Evolutionary conservation across 2,113 vertebrate genomes (phyloP), one percentile per base, ranked within the genome.

Genomic region (Recurvirostra avosetta): DNA sequence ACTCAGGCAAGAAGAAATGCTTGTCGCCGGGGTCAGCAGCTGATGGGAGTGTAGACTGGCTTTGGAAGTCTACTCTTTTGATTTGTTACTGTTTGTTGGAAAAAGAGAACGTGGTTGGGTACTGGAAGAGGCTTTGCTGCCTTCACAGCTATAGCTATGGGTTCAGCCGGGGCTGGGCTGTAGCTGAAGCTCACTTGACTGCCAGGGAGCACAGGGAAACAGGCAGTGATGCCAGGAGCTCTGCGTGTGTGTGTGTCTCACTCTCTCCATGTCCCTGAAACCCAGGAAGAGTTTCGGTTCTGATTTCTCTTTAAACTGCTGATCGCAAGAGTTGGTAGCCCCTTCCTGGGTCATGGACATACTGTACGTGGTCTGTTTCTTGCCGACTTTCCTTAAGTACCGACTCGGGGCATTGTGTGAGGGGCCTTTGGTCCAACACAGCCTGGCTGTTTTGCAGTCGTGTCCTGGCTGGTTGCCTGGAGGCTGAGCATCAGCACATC

Each of bases 1-100:
- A 67, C 82, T 79, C 26, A 0, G 63, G 68, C 59, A 90, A 63
- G 65, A 75, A 62, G 36, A 23, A 88, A 72, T 47, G 40, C 86
- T 95, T 90, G 50, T 73, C 23, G 72, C 61, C 68, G 90, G 82
- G 52, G 62, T 93, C 87, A 94, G 92, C 75, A 83, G 86, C 71
- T 47, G 62, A 55, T 71, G n/a, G 41, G 30, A 93, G 40, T 22
- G 45, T 68, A 90, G 40, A 52, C 25, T 59, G 65, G 9, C 34
- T 90, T 90, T 92, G 86, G 40, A 86, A 96, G 62, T 71, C 74
- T 87, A 30, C 50, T 90, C 30, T 68, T 49, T 59, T 22, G 14
- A 41, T 70, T 86, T 19, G 14, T 62, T 85, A 10, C 16, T 2
- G 1, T 58, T 82, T 88, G 26, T 81, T 90, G 79, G 84, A 71